Base-by-base conservation (phyloP, 1,140 invertebrate genomes). In the Drosophila takahashii region DNA sequence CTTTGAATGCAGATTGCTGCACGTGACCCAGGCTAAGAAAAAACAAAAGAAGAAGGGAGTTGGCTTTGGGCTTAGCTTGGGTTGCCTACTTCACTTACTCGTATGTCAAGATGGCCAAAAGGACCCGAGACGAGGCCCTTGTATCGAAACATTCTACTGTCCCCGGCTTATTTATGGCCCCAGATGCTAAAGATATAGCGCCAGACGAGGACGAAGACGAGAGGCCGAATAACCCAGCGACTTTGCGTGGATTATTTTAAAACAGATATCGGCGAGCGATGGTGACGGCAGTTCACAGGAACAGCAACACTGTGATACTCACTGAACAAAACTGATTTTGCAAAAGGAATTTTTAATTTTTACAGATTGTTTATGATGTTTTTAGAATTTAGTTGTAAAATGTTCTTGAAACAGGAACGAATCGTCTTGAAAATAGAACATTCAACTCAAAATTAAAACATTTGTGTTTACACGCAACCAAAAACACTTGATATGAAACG, bases 181-280 rank as follows among this genome's bases (percentile, higher is more conserved):
- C 50, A 84, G 87, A 90, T 90, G 77, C 67, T 84, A 56, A 83
- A 90, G 87, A 90, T 90, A 90, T 84, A 84, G 79, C 73, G 61
- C 87, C 87, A 90, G 87, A 90, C 87, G 73, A 77, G 67, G 62
- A 77, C 74, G 51, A 76, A 69, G 78, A 81, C 64, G 57, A 52
- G 45, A 34, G 41, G 50, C 44, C 34, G 58, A 50, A 47, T 60
- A 42, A 50, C 13, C 29, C 52, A 65, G 41, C 15, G 27, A 48
- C 66, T 74, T 76, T 77, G 73, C 64, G 73, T 69, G 74, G 56
- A 69, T 77, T 61, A 56, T 41, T 77, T 50, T 64, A 66, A 53
- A 76, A 48, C 71, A 76, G 71, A 87, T 87, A 84, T 89, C 72
- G 74, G 77, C 44, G 36, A 39, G 61, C 65, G 77, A 71, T 76